These are phyloP conservation scores for Sciaenops ocellatus DNA, from an alignment of 2,797 vertebrate genomes.

Conservation along the genomic window DNA sequence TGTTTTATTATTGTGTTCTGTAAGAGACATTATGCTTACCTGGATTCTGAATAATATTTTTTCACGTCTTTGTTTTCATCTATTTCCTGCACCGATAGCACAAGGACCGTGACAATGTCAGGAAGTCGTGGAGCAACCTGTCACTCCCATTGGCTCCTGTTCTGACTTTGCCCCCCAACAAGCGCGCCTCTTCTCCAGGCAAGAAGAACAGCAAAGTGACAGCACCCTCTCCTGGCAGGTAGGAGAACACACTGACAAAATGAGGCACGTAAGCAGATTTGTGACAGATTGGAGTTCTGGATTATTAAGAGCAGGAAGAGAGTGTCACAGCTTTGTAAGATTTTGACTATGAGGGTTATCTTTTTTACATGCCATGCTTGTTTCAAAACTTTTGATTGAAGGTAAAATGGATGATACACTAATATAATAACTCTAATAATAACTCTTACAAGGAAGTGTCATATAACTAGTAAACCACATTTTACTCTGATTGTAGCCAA, in stretches of 20 bases:
- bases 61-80: not conserved
- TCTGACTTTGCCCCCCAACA: constrained; percentile 76
- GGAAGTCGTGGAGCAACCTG: constrained; percentile 89
- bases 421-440: too few species aligned
- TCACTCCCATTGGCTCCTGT: constrained; percentile 79
- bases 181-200: constrained; percentile 85
- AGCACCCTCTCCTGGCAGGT: constrained; percentile 90
- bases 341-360: not conserved
- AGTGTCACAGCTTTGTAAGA: not conserved
- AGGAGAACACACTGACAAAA: constrained; percentile 55
- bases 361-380: not conserved
- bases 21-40: not conserved
- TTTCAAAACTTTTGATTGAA: constrained; percentile 4
- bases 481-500: not conserved
- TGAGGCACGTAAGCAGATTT: not conserved
- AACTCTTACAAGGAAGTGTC: too few species aligned
- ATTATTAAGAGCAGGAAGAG: not conserved
- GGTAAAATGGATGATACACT: not conserved
- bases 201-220: constrained; percentile 86
- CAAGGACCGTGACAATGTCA: constrained; percentile 84
- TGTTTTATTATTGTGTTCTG: not conserved
- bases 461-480: not conserved
- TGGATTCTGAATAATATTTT: accelerated
- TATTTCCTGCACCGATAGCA: constrained; percentile 75
- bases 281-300: not conserved